Conservation (phyloP, 2,888 invertebrate genomes). For the Sturmia bella region DNA sequence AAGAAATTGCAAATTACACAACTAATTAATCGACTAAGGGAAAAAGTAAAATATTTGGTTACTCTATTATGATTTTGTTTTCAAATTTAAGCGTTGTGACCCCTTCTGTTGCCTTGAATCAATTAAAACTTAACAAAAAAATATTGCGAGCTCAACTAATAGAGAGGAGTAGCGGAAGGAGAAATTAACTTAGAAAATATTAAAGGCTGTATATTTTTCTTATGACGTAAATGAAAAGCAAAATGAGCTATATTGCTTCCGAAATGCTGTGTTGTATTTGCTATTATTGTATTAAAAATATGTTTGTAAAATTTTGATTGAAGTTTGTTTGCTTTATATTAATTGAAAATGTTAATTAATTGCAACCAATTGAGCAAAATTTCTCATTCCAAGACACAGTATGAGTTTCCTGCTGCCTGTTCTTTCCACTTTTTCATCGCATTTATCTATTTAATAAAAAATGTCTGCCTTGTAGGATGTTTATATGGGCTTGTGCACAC, state of each 20-base stretch:
- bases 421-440: not conserved
- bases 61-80: no score
- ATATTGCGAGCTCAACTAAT: not conserved
- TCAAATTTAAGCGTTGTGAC: not conserved
- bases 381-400: constrained; percentile 39
- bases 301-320: not conserved
- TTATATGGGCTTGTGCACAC: not conserved
- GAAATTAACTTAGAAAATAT: not conserved
- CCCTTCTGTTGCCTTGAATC: constrained; percentile 3
- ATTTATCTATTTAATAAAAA: constrained; percentile 3
- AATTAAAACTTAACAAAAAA: constrained; percentile 24
- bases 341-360: constrained; percentile 59
- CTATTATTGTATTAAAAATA: not conserved
- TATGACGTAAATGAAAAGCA: not conserved
- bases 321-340: constrained; percentile 11
- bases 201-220: constrained; percentile 13
- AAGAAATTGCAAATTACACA: no score
- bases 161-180: not conserved
- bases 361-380: constrained; percentile 58
- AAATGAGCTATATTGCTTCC: constrained; percentile 44
- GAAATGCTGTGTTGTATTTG: not conserved
- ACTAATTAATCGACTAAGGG: no score
- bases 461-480: not conserved
- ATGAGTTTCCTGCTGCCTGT: not conserved
- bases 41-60: no score